Percentiles rank a stretch among this genome's conserved stretches.
Evolutionary conservation across 2,797 vertebrate genomes (phyloP).

Genomic region (Anabacerthia variegaticeps): DNA sequence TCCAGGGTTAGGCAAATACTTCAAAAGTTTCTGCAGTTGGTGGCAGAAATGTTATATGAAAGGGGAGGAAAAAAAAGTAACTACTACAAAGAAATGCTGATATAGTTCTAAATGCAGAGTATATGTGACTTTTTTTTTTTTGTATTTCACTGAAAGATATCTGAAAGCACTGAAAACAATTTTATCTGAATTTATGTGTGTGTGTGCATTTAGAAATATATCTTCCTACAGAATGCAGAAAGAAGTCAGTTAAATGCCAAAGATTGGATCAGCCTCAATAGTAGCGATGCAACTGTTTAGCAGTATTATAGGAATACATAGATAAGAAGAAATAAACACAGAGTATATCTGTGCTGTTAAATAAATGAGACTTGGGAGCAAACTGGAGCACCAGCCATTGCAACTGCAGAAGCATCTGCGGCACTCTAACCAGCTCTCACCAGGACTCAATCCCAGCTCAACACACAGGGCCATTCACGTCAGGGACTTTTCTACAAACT

Average conservation of each 20-base stretch:
- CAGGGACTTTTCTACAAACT: neutral
- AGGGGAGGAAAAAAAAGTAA: neutral
- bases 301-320: neutral
- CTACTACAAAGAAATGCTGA: conserved; percentile 3
- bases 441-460: neutral
- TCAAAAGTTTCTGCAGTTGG: neutral
- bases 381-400: accelerated
- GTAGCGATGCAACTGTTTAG: neutral
- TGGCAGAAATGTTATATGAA: neutral
- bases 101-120: neutral
- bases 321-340: conserved; percentile 1
- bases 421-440: neutral
- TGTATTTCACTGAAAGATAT: neutral
- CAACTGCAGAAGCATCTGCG: accelerated
- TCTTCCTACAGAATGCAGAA: neutral
- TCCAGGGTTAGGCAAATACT: neutral
- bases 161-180: neutral
- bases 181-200: neutral
- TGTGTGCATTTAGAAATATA: neutral
- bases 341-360: neutral
- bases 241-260: neutral
- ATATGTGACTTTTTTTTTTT: neutral
- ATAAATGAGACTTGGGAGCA: neutral
- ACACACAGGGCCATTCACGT: accelerated
- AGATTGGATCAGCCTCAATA: neutral